These are phyloP conservation scores for Megalops cyprinoides DNA, from an alignment of 2,797 vertebrate species.

Conservation along the genomic window DNA sequence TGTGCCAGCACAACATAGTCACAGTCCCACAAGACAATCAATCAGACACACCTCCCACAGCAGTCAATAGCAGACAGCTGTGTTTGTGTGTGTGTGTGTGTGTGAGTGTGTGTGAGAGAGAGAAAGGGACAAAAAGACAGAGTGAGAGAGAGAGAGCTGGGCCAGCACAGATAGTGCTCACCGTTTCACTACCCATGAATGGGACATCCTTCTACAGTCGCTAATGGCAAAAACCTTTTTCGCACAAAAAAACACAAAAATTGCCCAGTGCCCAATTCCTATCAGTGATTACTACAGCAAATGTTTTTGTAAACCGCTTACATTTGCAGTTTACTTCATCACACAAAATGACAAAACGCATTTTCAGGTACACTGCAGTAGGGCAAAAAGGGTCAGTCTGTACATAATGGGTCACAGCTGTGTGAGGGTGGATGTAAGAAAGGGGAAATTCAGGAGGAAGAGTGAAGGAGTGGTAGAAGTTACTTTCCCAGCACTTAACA, in stretches of 20 bases:
- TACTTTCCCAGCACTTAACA: neutral
- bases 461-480: neutral
- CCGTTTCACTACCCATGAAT: neutral
- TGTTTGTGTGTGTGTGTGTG: neutral
- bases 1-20: constrained; percentile 6
- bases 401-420: neutral
- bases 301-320: neutral
- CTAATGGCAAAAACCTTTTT: no score
- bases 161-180: neutral
- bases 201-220: neutral
- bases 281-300: neutral
- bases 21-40: constrained; percentile 1
- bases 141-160: neutral
- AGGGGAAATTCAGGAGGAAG: no score
- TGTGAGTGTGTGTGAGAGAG: neutral
- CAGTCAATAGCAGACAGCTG: neutral
- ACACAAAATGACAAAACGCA: no score
- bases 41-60: neutral
- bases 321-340: no score
- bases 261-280: neutral
- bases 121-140: neutral
- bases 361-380: no score
- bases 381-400: no score
- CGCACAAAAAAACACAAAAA: neutral
- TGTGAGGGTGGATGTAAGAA: neutral